phyloP scores from a whole-genome alignment of 2,113 vertebrate species.

The Ceyx cyanopectus region DNA sequence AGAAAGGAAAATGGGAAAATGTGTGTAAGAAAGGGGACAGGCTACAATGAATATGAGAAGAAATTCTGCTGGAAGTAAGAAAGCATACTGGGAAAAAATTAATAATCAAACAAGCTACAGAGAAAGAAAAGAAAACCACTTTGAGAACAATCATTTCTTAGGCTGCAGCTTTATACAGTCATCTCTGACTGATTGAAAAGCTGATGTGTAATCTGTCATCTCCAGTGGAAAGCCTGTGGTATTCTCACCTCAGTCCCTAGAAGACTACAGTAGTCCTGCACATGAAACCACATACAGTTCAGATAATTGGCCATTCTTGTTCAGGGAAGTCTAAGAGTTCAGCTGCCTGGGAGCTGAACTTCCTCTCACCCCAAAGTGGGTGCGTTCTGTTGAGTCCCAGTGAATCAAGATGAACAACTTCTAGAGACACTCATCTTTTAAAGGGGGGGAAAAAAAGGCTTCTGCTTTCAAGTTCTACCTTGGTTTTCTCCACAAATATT shows the following conservation, averaged over 20 bases:
- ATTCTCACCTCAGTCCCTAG: conserved; percentile 46
- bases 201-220: background rate
- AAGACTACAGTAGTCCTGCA: conserved; percentile 39
- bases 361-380: conserved; percentile 26
- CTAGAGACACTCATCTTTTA: background rate
- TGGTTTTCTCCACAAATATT: conserved; percentile 27
- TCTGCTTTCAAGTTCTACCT: background rate
- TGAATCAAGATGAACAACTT: conserved; percentile 20
- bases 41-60: background rate
- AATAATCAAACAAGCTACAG: background rate
- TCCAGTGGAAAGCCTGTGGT: conserved; percentile 23
- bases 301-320: background rate
- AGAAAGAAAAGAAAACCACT: conserved; percentile 7
- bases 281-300: conserved; percentile 37
- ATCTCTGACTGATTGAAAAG: background rate
- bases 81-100: background rate
- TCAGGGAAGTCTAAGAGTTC: conserved; percentile 22
- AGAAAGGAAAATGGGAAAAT: conserved; percentile 19
- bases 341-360: conserved; percentile 58
- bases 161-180: background rate
- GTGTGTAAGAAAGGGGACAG: background rate
- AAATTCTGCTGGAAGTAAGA: background rate
- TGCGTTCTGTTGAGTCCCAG: background rate
- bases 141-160: background rate
- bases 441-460: background rate